phyloP scores from a whole-genome alignment of 2,888 invertebrate genomes.

The Ochropleura plecta region DNA sequence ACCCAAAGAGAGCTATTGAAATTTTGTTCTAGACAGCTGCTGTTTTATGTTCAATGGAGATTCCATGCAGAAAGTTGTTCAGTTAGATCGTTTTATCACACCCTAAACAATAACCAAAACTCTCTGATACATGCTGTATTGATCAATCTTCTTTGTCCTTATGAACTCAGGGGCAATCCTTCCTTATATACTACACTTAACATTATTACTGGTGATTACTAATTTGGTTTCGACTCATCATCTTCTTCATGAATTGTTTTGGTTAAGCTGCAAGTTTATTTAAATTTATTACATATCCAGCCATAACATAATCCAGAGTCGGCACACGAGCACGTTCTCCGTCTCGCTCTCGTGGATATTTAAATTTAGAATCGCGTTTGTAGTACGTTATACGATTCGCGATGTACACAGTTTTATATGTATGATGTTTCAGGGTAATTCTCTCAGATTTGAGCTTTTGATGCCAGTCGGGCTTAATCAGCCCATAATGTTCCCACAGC shows the following conservation, averaged over 20 bases:
- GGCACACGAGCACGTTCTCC: constrained; percentile 76
- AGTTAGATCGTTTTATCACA: neutral
- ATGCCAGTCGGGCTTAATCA: neutral
- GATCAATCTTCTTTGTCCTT: neutral
- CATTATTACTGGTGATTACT: neutral
- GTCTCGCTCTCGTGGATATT: constrained; percentile 85
- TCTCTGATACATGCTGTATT: neutral
- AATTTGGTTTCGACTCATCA: neutral
- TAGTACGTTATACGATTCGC: constrained; percentile 81
- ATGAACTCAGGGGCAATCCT: no score
- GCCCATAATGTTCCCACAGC: neutral
- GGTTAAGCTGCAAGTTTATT: neutral
- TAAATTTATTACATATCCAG: constrained; percentile 56
- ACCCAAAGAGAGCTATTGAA: neutral
- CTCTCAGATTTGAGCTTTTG: constrained; percentile 26
- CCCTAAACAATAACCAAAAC: neutral
- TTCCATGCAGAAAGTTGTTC: neutral
- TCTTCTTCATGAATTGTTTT: neutral
- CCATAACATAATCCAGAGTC: constrained; percentile 40
- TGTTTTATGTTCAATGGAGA: neutral
- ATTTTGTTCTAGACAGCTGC: neutral
- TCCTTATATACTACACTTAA: no score
- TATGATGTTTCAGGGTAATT: constrained; percentile 52
- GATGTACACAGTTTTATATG: constrained; percentile 73
- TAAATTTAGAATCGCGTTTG: constrained; percentile 86